Conservation (phyloP, 2,797 vertebrate genomes). For the Thamnophis elegans region DNA sequence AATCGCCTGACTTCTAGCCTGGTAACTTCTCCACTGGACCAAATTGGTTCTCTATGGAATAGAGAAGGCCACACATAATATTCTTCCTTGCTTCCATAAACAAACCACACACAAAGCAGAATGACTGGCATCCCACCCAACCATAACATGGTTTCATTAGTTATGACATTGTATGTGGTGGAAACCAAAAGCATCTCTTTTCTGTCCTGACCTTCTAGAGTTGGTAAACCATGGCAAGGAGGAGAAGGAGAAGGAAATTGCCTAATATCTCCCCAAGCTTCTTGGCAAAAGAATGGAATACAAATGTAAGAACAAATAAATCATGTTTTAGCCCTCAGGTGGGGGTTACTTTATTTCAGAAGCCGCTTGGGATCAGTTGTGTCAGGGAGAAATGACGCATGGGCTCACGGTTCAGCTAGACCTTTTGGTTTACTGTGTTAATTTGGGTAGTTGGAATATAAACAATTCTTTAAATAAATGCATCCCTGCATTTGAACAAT, state of each 20-base stretch:
- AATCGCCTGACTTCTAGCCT: not conserved
- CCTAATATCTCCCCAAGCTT: not conserved
- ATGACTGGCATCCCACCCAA: not conserved
- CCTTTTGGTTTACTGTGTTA: not conserved
- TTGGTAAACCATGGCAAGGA: not conserved
- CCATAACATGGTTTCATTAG: not conserved
- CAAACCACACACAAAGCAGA: not conserved
- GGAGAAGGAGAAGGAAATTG: not conserved
- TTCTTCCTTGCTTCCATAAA: not conserved
- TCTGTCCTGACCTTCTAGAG: not conserved
- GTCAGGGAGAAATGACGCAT: not conserved
- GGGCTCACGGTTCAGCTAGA: not conserved
- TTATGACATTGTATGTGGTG: not conserved
- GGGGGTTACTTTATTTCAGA: not conserved
- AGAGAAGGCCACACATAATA: not conserved
- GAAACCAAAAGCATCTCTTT: not conserved
- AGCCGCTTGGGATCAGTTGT: not conserved
- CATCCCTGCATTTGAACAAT: not conserved
- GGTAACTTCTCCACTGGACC: not conserved
- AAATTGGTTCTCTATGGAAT: not conserved
- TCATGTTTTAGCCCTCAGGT: not conserved
- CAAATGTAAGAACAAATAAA: not conserved
- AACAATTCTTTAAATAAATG: not conserved
- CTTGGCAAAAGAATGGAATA: not conserved
- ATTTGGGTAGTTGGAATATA: not conserved